phyloP scores from a whole-genome alignment of 2,888 invertebrate genomes.

The Meloe dianella region DNA sequence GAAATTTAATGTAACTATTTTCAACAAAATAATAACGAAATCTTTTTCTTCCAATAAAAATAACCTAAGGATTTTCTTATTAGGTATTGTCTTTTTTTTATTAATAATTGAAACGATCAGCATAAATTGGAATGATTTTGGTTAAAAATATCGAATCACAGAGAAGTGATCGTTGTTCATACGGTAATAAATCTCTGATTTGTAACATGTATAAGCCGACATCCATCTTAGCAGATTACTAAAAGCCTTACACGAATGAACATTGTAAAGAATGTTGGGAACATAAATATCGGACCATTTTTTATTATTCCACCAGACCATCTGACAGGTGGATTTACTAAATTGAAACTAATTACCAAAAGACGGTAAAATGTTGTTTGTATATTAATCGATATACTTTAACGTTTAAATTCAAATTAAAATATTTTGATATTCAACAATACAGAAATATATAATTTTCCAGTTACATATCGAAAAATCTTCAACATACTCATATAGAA shows the following conservation, averaged over 20 bases:
- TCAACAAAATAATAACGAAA: not conserved
- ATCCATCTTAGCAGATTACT: conserved; percentile 33
- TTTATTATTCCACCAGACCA: conserved; percentile 15
- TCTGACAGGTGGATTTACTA: conserved; percentile 20
- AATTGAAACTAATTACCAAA: conserved; percentile 27
- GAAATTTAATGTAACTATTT: conserved; percentile 3
- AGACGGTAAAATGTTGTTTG: conserved; percentile 15
- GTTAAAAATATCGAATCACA: conserved; percentile 19
- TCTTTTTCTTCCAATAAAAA: not conserved
- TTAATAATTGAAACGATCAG: not conserved
- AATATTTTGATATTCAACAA: not conserved
- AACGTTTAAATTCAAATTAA: not conserved
- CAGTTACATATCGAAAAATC: conserved; percentile 27
- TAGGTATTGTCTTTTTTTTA: not conserved
- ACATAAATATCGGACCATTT: conserved; percentile 28
- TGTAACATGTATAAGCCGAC: conserved; percentile 33
- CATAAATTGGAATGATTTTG: not conserved
- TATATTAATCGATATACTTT: conserved; percentile 21
- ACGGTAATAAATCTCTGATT: conserved; percentile 32
- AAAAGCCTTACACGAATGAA: conserved; percentile 30
- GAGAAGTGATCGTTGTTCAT: conserved; percentile 30
- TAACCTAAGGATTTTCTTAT: not conserved
- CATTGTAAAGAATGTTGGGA: conserved; percentile 25
- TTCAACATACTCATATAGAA: conserved; percentile 41
- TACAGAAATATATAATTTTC: not conserved